Evolutionary conservation across 2,888 invertebrate species (phyloP), one percentile per base, ranked within the genome.

Genomic region (Gordius sp.): DNA sequence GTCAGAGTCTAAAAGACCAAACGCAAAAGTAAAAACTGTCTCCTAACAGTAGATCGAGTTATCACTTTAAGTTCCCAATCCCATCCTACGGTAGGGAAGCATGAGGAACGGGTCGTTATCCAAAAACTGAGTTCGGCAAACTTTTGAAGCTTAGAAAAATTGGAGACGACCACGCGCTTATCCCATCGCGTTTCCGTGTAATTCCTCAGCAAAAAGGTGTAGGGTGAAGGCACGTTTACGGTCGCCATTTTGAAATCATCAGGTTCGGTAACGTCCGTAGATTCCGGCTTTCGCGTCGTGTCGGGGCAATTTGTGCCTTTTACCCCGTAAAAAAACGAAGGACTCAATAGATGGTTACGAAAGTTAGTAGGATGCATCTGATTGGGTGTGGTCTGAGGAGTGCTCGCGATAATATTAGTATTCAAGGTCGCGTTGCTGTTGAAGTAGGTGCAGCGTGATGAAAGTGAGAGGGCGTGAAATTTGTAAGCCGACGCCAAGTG

Each of bases 141-240:
- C 57, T 64, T 64, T 13, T 62, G 64, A 52, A 63, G 63, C 13
- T 63, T 52, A 1, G 64, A 62, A 26, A 65, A 64, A 54, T 65
- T 63, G 23, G 63, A 61, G n/a, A 68, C 62, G 20, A 64, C 63
- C 57, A 71, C 64, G n/a, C 69, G 63, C 58, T 67, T 67, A 61
- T 70, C 70, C 71, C 71, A 71, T 23, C 70, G 64, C 8, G 27
- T 4, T 39, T 67, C 62, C 25, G 68, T 66, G 64, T 71, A 72
- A 60, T 68, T 67, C 2, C 72, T 62, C 56, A 67, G 61, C 57
- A 66, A 59, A 56, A 16, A 41, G 8, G 57, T 18, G 23, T 28
- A 58, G 61, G 18, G 66, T 61, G 54, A 67, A 59, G 55, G 26
- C 8, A 20, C 20, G 39, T 33, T 33, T 8, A 33, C 39, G n/a